Evolutionary conservation across 2,113 vertebrate genomes (phyloP), one percentile per base, ranked within the genome.

Genomic region (Calidris pygmaea): DNA sequence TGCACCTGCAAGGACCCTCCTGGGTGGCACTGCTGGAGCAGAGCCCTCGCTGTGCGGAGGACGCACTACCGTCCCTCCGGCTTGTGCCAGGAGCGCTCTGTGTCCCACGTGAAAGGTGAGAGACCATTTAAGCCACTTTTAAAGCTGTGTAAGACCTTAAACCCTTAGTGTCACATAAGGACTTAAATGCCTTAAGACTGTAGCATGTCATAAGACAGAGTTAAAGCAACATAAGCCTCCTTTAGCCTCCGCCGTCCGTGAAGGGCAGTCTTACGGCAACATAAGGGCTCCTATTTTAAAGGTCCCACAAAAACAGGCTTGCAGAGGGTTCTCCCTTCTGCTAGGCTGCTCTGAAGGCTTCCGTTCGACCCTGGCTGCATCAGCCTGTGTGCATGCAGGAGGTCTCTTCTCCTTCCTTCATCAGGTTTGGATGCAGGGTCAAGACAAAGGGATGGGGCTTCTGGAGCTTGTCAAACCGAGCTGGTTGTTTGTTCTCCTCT

Each of bases 91-190:
- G 41, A 58, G 23, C 7, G 12, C 8, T 27, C 67, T 18, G 21
- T 47, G 48, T 78, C 89, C 93, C 52, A 3, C 0, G 0, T 11
- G 67, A 53, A 88, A 83, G 74, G 53, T 83, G 78, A 87, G 48
- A 5, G 13, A 93, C 66, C 5, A 6, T 76, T 87, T 97, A 95
- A 96, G 67, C 77, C 87, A 59, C 32, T 27, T 82, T 85, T 87
- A 94, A 95, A 83, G 63, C 93, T 18, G 14, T 12, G 12, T 96
- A 90, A 95, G 72, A 87, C 59, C 82, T 94, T 94, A 96, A 97
- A 96, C 71, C 93, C 63, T 85, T 20, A 19, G 74, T 80, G 94
- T 83, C 93, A 89, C 87, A 77, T 53, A 58, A 47, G 82, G 93
- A 77, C 74, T 96, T 95, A 94, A 85, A 88, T 26, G 78, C 59